Percentiles rank a stretch among this genome's conserved stretches.
These are phyloP conservation scores for Nymphalis c-album DNA, from an alignment of 2,888 invertebrate species.

Conservation along the genomic window DNA sequence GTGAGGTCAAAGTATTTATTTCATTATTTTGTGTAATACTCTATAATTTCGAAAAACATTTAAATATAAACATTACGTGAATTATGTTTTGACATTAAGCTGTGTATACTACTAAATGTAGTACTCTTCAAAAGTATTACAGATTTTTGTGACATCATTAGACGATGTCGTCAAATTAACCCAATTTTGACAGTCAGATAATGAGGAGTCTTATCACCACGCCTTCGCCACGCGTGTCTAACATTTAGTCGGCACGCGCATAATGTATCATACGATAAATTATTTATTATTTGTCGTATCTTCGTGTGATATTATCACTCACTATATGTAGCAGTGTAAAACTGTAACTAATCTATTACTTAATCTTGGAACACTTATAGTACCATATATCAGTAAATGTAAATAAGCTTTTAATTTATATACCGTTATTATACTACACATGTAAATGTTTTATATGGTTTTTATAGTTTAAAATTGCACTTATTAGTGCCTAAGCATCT, in stretches of 20 bases:
- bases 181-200: conserved; percentile 19
- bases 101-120: no score
- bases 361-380: no score
- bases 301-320: background rate
- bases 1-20: background rate
- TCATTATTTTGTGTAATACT: background rate
- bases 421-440: no score
- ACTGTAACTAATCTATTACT: no score
- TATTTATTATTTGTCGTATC: background rate
- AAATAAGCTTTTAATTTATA: no score
- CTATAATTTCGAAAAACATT: no score
- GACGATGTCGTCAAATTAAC: conserved; percentile 4
- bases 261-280: conserved; percentile 14
- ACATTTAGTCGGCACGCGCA: conserved; percentile 10
- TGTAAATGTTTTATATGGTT: no score
- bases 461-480: no score
- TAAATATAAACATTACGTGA: no score
- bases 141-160: background rate
- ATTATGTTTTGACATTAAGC: no score
- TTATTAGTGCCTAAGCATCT: no score
- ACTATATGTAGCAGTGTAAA: background rate
- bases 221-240: conserved; percentile 27
- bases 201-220: conserved; percentile 33
- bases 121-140: background rate
- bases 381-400: no score